phyloP scores from a whole-genome alignment of 2,113 vertebrate species.

The Callipepla californica region DNA sequence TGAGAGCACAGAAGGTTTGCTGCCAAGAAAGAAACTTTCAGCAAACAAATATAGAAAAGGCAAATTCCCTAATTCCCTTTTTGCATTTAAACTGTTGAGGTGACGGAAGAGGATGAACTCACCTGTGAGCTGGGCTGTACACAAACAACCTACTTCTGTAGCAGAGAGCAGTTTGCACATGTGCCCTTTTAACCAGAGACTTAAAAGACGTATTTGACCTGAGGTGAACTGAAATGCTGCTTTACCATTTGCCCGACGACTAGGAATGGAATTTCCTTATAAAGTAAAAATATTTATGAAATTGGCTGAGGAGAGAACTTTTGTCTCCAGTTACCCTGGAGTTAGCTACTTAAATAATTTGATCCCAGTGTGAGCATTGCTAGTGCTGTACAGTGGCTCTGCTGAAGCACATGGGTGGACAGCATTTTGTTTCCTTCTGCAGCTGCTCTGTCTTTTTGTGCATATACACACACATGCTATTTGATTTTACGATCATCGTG shows the following conservation, averaged over 20 bases:
- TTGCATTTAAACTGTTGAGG: not conserved
- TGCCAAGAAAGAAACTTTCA: not conserved
- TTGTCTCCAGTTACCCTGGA: not conserved
- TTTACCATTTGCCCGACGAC: not conserved
- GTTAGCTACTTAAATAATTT: not conserved
- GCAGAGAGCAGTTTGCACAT: not conserved
- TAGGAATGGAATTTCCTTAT: not conserved
- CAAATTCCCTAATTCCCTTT: not conserved
- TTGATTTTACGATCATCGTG: not conserved
- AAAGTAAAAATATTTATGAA: not conserved
- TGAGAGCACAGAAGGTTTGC: not conserved
- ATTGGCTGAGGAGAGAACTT: not conserved
- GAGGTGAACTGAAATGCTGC: not conserved
- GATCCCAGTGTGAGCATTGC: not conserved
- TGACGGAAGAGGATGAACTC: not conserved
- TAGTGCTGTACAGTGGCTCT: not conserved
- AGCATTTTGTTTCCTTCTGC: not conserved
- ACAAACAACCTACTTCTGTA: not conserved
- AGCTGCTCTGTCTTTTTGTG: conserved; percentile 12
- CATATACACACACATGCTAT: not conserved
- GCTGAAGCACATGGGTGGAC: not conserved
- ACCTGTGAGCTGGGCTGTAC: not conserved
- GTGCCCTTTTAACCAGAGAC: not conserved
- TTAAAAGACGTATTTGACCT: not conserved
- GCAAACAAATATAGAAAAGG: not conserved